Percentiles rank a stretch among this genome's conserved stretches.
phyloP scores from a whole-genome alignment of 2,888 invertebrate species.

The Sesamia inferens region DNA sequence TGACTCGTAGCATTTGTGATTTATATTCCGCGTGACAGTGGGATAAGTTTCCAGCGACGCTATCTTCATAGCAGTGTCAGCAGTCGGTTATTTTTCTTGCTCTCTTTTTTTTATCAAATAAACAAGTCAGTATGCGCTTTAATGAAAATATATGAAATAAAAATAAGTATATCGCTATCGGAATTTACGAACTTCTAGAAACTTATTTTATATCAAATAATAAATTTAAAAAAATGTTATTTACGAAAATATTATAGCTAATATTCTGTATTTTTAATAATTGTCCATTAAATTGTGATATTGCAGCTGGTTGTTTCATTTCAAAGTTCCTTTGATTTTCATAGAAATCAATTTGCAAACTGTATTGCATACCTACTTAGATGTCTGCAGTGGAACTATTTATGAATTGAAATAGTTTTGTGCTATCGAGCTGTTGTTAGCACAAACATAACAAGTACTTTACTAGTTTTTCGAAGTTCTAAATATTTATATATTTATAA shows the following conservation, averaged over 20 bases:
- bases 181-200: constrained; percentile 64
- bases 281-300: constrained; percentile 89
- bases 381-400: constrained; percentile 7
- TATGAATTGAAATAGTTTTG: not conserved
- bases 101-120: constrained; percentile 30
- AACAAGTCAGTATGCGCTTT: constrained; percentile 58
- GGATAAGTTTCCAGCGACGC: constrained; percentile 34
- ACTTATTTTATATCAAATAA: constrained; percentile 62
- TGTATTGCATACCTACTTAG: constrained; percentile 35
- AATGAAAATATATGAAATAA: constrained; percentile 40
- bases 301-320: constrained; percentile 67
- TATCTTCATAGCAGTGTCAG: constrained; percentile 50
- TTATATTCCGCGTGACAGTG: constrained; percentile 28
- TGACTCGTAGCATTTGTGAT: constrained; percentile 52
- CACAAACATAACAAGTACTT: not conserved
- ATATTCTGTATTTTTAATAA: constrained; percentile 74
- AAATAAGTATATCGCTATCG: constrained; percentile 57
- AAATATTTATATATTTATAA: no score
- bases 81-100: constrained; percentile 23
- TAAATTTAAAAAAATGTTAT: constrained; percentile 58
- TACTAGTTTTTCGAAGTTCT: no score
- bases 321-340: not conserved
- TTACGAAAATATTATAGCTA: constrained; percentile 68
- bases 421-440: not conserved
- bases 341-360: constrained; percentile 6